Conservation (phyloP, 2,797 vertebrate species). For the Lacerta viridis region DNA sequence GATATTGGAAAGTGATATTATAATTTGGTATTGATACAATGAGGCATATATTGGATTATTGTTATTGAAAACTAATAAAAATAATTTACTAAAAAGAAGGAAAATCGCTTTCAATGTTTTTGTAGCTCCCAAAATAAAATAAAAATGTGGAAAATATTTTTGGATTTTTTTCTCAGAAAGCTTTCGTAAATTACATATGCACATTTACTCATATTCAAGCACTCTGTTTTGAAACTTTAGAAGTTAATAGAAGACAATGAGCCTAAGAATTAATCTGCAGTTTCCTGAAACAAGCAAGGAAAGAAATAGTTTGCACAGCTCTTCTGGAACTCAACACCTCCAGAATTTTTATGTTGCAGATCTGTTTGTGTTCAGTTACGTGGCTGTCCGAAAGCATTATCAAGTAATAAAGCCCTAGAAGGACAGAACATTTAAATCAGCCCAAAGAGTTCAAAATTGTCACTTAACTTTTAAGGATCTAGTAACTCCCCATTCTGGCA, state of each 20-base stretch:
- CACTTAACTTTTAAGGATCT: neutral
- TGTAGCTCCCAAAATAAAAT: neutral
- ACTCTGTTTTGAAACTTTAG: neutral
- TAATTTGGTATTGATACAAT: no score
- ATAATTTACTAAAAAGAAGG: neutral
- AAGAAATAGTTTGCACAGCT: no score
- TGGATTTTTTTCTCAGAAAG: neutral
- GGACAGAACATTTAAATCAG: neutral
- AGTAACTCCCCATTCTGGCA: constrained; percentile 4
- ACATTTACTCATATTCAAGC: neutral
- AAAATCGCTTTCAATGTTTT: neutral
- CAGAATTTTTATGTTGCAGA: neutral
- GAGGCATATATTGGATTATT: no score
- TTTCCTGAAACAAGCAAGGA: neutral
- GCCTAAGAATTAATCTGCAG: neutral
- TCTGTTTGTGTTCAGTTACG: neutral
- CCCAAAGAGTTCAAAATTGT: neutral
- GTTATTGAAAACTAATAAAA: no score
- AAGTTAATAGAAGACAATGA: neutral
- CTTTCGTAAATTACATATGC: neutral
- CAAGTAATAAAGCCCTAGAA: neutral
- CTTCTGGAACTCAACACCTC: neutral
- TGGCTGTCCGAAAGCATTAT: neutral
- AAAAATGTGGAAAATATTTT: neutral
- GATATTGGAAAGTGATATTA: no score